Base-by-base conservation (phyloP, 2,888 invertebrate genomes). In the Xanthia togata region DNA sequence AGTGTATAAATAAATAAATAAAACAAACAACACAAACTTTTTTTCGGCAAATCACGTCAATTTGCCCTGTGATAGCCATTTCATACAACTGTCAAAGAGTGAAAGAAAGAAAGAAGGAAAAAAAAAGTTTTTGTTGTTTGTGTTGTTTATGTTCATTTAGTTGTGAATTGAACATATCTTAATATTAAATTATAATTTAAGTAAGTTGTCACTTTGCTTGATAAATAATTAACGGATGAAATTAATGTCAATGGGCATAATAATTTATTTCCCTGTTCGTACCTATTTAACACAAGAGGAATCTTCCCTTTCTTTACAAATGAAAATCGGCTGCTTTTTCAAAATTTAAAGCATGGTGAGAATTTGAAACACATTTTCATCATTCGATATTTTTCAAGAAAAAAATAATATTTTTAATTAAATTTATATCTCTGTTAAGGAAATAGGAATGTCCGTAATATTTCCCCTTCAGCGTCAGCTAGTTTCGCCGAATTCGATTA, bases 321-420 rank as follows among this genome's bases (percentile, higher is more conserved):
- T 6, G 1, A 4, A 38, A 41, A n/a, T n/a, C n/a, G 31, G 31
- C 3, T 9, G 20, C 8, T n/a, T 38, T 63, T 23, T 31, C 31
- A 50, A 31, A 59, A 59, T 2, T 31, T 1, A 31, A 31, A 31
- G 31, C 31, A 2, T 31, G 11, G 1, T 35, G 2, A 31, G 47
- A 55, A 63, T 69, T 9, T 26, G 17, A 44, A 35, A 38, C 44
- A 55, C 35, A 47, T 55, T 47, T 62, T 44, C 6, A 44, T 35
- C 35, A 26, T 65, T 53, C 14, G 11, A 59, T 44, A 5, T 41
- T 60, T 47, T 41, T 64, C n/a, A 59, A 59, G 23, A 20, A 57
- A 67, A 63, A n/a, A 11, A n/a, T n/a, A n/a, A n/a, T n/a, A n/a
- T 79, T 31, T 65, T 73, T 79, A 79, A 73, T 79, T 63, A 79